Percentiles rank a stretch among this genome's conserved stretches.
These are phyloP conservation scores for Orchesella flavescens DNA, from an alignment of 2,888 invertebrate genomes.

Conservation along the genomic window DNA sequence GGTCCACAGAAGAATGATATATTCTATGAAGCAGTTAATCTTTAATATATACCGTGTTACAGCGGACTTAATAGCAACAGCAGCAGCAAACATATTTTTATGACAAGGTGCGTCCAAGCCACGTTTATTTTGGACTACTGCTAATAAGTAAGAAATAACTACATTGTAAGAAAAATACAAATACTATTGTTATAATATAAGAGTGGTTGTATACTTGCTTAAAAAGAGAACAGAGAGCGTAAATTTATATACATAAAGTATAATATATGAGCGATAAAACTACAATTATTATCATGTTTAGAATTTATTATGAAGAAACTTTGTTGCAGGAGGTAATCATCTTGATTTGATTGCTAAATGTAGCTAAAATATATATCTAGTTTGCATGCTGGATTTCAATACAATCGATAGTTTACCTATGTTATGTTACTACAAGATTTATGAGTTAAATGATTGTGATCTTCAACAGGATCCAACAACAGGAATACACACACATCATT, in stretches of 20 bases:
- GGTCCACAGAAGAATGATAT: slow-evolving; percentile 16
- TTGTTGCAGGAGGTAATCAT: slow-evolving; percentile 50
- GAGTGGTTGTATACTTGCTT: slow-evolving; percentile 31
- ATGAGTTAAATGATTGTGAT: slow-evolving; percentile 27
- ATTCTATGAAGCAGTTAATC: slow-evolving; percentile 27
- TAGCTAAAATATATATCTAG: slow-evolving; percentile 36
- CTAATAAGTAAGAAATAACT: slow-evolving; percentile 28
- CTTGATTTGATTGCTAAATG: slow-evolving; percentile 30
- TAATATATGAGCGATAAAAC: slow-evolving; percentile 17
- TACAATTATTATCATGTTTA: background rate
- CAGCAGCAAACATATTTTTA: slow-evolving; percentile 58
- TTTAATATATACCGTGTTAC: slow-evolving; percentile 31
- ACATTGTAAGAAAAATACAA: background rate
- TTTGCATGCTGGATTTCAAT: background rate
- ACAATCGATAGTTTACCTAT: slow-evolving; percentile 28
- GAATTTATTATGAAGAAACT: background rate
- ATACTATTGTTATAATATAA: background rate
- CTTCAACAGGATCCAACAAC: slow-evolving; percentile 53
- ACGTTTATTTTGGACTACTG: slow-evolving; percentile 60
- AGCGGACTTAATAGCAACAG: slow-evolving; percentile 36
- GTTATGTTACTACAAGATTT: background rate
- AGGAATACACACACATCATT: slow-evolving; percentile 61
- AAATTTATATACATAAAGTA: slow-evolving; percentile 39
- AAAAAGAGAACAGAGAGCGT: slow-evolving; percentile 23
- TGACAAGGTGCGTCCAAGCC: slow-evolving; percentile 61